Base-by-base conservation (phyloP, 2,113 vertebrate species). In the Myotis brandtii region DNA sequence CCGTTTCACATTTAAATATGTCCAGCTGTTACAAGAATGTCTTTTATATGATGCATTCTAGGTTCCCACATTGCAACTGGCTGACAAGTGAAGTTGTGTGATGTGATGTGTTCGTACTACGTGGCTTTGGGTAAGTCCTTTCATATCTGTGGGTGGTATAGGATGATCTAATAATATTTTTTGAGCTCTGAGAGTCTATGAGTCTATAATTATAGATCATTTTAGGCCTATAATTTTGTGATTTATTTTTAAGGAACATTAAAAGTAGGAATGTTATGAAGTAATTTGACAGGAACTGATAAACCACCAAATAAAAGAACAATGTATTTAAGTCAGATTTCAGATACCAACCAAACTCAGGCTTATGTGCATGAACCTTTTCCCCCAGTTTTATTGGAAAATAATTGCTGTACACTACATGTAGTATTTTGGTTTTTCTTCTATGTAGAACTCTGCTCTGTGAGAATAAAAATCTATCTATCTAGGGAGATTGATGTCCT, bases 191-290 rank as follows among this genome's bases (percentile, higher is more conserved):
- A 75, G 52, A 85, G 13, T 69, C n/a, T 83, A 18, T 82, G 79
- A 64, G 5, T 90, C 37, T 92, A 25, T 40, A 62, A 70, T 27
- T 81, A 52, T 46, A 69, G 40, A 66, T 5, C 40, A 62, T 79
- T 96, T 86, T 87, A 67, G 43, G 18, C 83, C 6, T 27, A 48
- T 27, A 92, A 48, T 85, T 67, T 89, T 93, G 50, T 86, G 12
- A 80, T 76, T 86, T 75, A 75, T 79, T 93, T 72, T 96, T 91
- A 94, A 97, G 81, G 10, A 77, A 6, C 1, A 3, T 67, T 59
- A 89, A 64, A 62, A 59, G 6, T 88, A 80, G 70, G 82, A 86
- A 89, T 79, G 1, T 73, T 79, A 43, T 72, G 37, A 30, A 79
- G 32, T 86, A 83, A 89, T 93, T 86, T 91, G 62, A 86, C n/a